These are phyloP conservation scores for Brachionus rotundiformis DNA, from an alignment of 1,140 invertebrate species.

Conservation along the genomic window DNA sequence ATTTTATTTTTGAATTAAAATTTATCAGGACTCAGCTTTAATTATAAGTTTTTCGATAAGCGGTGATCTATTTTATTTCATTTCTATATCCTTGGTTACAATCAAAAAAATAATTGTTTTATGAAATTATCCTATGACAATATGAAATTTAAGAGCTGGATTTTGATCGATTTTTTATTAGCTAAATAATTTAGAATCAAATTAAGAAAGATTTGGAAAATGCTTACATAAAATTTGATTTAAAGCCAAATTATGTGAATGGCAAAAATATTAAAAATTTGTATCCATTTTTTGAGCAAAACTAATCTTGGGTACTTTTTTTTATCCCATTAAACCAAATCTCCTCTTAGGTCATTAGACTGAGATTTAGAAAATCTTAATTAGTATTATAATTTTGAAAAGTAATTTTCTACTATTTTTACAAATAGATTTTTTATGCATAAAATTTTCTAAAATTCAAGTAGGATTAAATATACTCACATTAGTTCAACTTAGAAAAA, in stretches of 20 bases:
- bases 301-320: not conserved
- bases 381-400: not conserved
- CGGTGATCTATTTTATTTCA: not conserved
- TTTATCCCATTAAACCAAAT: slow-evolving; percentile 47
- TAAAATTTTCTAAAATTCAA: not conserved
- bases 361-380: slow-evolving; percentile 2
- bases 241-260: not conserved
- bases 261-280: not conserved
- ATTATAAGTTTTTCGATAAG: not conserved
- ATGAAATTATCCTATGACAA: too few species aligned
- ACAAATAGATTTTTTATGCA: too few species aligned
- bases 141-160: too few species aligned
- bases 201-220: too few species aligned
- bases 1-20: not conserved
- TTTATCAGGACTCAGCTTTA: not conserved
- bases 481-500: not conserved
- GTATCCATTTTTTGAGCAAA: not conserved
- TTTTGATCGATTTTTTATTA: too few species aligned
- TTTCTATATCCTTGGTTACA: not conserved
- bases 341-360: slow-evolving; percentile 61
- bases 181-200: too few species aligned
- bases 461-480: not conserved
- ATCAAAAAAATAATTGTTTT: too few species aligned
- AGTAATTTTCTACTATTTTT: too few species aligned
- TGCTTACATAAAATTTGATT: not conserved